Conservation (phyloP, 2,888 invertebrate genomes). For the Petrophora chlorosata region DNA sequence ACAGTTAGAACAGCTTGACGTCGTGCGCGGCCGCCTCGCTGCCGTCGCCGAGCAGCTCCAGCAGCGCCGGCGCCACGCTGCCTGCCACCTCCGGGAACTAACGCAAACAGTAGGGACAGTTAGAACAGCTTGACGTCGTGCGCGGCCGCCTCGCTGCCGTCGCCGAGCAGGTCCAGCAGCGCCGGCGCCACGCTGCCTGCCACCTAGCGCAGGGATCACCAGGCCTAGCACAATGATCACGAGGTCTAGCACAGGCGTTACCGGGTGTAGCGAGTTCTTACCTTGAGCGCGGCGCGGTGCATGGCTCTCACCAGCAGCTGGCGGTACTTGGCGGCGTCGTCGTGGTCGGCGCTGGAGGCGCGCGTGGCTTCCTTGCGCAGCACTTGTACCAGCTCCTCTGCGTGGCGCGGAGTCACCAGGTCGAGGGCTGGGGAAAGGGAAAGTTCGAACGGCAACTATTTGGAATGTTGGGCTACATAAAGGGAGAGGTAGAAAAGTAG, state of each 20-base stretch:
- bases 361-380: conserved; percentile 96
- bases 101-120: background rate
- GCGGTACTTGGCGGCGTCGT: conserved; percentile 97
- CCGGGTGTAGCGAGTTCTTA: conserved; percentile 41
- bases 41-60: conserved; percentile 95
- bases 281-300: conserved; percentile 96
- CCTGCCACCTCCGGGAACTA: conserved; percentile 96
- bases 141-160: conserved; percentile 95
- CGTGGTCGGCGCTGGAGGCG: conserved; percentile 94
- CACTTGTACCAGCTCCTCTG: conserved; percentile 93
- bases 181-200: conserved; percentile 97
- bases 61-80: conserved; percentile 96
- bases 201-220: no score
- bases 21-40: conserved; percentile 96
- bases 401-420: conserved; percentile 34
- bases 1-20: conserved; percentile 96
- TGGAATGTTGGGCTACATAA: background rate
- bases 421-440: conserved; percentile 32
- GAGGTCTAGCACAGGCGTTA: no score
- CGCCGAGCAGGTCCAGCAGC: conserved; percentile 95
- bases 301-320: conserved; percentile 97
- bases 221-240: no score
- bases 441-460: background rate
- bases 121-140: conserved; percentile 97
- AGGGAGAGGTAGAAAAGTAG: no score